phyloP scores from a whole-genome alignment of 30 jellyfish, hydroid and myxozoan genomes.

The Cassiopea xamachana region DNA sequence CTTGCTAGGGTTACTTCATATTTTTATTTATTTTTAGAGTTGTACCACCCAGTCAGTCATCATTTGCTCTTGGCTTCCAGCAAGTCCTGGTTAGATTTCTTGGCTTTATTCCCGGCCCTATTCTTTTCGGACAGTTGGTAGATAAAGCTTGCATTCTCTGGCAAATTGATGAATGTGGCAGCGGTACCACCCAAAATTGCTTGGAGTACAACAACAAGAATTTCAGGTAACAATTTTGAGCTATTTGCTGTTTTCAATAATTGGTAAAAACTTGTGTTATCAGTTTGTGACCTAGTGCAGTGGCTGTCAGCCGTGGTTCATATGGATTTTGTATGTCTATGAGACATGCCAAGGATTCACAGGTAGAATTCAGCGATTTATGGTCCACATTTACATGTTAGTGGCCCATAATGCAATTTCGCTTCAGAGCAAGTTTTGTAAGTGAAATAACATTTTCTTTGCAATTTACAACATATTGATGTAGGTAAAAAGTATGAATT shows the following conservation, averaged over 20 bases:
- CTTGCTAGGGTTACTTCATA: neutral
- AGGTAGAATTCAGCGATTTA: neutral
- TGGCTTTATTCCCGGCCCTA: slow-evolving; percentile 98
- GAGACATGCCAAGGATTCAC: neutral
- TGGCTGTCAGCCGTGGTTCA: neutral
- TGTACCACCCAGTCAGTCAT: slow-evolving; percentile 91
- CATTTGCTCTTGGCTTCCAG: slow-evolving; percentile 97
- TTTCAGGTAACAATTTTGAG: slow-evolving; percentile 59
- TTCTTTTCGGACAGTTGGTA: slow-evolving; percentile 84
- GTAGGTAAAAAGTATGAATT: too few relatives aligned
- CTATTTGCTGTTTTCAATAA: neutral
- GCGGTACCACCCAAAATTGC: slow-evolving; percentile 76
- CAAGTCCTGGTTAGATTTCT: slow-evolving; percentile 90
- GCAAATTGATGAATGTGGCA: slow-evolving; percentile 85
- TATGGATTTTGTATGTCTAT: neutral
- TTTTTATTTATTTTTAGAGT: slow-evolving; percentile 54
- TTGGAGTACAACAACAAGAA: slow-evolving; percentile 75
- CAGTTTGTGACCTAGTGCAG: neutral
- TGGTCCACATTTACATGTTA: neutral
- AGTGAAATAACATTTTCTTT: too few relatives aligned
- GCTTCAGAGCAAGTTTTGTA: too few relatives aligned
- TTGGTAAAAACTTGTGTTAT: neutral
- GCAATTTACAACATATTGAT: too few relatives aligned
- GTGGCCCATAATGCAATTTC: neutral
- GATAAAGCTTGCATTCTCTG: slow-evolving; percentile 92